Percentiles rank a stretch among this genome's conserved stretches.
phyloP scores from a whole-genome alignment of 2,888 invertebrate genomes.

The Petrolisthes cinctipes region DNA sequence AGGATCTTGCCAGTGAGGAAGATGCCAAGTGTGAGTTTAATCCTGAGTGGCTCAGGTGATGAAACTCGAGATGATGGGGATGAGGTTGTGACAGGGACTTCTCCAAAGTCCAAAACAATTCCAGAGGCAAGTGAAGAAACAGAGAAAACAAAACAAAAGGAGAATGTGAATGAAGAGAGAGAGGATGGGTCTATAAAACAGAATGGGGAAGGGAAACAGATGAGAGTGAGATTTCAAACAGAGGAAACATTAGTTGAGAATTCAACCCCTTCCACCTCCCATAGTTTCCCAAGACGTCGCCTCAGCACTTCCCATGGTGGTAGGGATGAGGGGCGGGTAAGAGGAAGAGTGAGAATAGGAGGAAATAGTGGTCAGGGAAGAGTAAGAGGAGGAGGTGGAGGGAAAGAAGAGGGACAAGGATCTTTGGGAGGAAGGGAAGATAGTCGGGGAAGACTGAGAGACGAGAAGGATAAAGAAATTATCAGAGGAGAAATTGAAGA shows the following conservation, averaged over 20 bases:
- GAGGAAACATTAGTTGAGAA: background rate
- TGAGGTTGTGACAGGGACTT: background rate
- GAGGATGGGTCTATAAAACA: background rate
- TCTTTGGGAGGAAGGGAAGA: background rate
- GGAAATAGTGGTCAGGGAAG: background rate
- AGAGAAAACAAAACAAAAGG: background rate
- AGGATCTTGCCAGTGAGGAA: constrained; percentile 14
- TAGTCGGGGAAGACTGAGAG: background rate
- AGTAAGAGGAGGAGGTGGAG: background rate
- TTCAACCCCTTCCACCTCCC: background rate
- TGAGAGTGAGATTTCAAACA: background rate
- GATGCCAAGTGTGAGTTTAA: constrained; percentile 39
- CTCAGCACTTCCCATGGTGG: background rate
- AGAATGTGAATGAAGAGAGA: background rate
- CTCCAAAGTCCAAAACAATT: background rate
- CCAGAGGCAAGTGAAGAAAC: background rate
- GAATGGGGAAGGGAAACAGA: background rate
- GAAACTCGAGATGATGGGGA: background rate
- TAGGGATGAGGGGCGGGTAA: background rate
- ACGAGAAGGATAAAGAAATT: background rate
- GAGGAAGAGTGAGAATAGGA: background rate
- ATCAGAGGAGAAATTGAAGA: background rate
- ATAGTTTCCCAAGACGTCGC: background rate
- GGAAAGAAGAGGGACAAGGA: background rate
- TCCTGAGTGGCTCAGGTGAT: background rate